phyloP scores from a whole-genome alignment of 1,140 invertebrate genomes.

The Diorhabda elongata region DNA sequence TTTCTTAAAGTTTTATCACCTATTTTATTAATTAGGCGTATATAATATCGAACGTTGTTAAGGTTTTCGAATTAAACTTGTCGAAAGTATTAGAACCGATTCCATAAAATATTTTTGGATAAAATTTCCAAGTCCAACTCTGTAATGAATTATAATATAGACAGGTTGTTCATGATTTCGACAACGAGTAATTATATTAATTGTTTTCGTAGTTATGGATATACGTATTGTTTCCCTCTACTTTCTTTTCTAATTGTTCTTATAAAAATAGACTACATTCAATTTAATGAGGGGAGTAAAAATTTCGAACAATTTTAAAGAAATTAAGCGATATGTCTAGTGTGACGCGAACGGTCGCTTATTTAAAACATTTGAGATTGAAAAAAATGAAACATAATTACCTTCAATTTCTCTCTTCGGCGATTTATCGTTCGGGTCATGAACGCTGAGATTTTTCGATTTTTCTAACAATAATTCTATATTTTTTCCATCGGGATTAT shows the following conservation, averaged over 20 bases:
- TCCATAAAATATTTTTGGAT: background rate
- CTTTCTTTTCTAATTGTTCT: conserved; percentile 1
- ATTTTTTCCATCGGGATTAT: conserved; percentile 60
- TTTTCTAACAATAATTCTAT: conserved; percentile 76
- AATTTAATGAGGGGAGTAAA: conserved; percentile 4
- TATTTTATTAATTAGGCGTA: too few species aligned
- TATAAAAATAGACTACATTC: background rate
- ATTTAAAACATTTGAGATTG: too few species aligned
- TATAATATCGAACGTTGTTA: too few species aligned
- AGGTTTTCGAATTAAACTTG: too few species aligned
- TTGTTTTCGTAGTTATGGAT: conserved; percentile 2
- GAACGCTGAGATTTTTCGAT: conserved; percentile 56
- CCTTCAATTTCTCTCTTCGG: conserved; percentile 44
- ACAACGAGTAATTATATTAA: background rate
- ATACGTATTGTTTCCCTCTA: background rate
- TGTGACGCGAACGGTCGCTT: background rate
- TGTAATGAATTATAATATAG: background rate
- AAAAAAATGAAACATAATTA: conserved; percentile 13
- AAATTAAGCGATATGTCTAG: conserved; percentile 5
- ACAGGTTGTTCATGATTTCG: background rate
- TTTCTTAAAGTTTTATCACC: too few species aligned
- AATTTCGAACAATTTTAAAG: conserved; percentile 6
- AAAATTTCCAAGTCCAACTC: background rate
- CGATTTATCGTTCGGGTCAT: conserved; percentile 36
- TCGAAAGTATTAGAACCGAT: too few species aligned